These are phyloP conservation scores for Mesocentrotus franciscanus DNA, from an alignment of 53 echinoderm and acorn worm species.

Conservation along the genomic window DNA sequence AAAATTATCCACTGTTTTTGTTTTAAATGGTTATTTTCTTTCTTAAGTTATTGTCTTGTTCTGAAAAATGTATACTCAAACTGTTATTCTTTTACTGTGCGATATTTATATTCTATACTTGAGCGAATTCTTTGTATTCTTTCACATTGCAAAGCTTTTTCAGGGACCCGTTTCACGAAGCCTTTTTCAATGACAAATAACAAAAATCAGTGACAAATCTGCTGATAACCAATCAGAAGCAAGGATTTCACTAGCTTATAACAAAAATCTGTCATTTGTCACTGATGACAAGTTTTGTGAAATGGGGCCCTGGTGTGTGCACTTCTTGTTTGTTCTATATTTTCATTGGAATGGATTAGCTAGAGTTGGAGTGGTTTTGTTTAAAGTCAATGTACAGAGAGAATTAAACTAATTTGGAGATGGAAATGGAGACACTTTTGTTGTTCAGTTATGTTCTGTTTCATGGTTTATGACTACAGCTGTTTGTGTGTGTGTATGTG, in stretches of 20 bases:
- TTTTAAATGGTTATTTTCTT: background rate
- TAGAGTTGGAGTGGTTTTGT: background rate
- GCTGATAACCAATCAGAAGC: no score
- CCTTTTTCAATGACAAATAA: no score
- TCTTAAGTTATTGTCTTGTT: background rate
- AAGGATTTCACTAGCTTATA: no score
- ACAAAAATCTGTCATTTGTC: background rate
- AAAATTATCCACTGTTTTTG: background rate
- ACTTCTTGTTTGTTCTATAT: background rate
- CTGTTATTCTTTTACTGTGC: background rate
- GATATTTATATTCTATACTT: conserved; percentile 8
- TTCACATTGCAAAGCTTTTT: background rate
- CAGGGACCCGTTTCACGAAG: no score
- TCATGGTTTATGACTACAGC: background rate
- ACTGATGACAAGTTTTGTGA: background rate
- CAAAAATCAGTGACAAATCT: no score
- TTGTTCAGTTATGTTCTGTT: background rate
- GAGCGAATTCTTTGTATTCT: conserved; percentile 19
- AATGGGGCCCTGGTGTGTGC: background rate
- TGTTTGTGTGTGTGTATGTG: background rate
- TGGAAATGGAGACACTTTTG: background rate
- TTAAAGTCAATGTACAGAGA: conserved; percentile 26
- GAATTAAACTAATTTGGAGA: conserved; percentile 34
- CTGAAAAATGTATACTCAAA: background rate
- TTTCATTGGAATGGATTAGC: background rate